These are phyloP conservation scores for Eulithis prunata DNA, from an alignment of 2,888 invertebrate species.

Conservation along the genomic window DNA sequence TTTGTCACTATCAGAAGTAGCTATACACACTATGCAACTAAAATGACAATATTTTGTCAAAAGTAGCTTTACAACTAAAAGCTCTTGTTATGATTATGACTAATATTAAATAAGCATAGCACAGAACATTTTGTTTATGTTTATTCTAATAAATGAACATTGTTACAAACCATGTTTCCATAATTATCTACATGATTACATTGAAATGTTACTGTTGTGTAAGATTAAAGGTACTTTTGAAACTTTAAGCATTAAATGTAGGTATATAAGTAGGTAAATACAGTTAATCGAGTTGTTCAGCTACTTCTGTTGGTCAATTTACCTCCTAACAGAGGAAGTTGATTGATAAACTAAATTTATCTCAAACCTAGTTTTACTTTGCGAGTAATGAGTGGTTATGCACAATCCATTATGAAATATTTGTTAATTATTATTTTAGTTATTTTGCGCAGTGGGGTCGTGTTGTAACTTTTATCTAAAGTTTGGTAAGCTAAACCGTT, in stretches of 20 bases:
- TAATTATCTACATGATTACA: too few relatives aligned
- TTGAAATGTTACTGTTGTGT: too few relatives aligned
- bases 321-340: slow-evolving; percentile 6
- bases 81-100: too few relatives aligned
- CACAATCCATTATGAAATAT: neutral
- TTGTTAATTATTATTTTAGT: neutral
- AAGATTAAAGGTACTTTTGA: too few relatives aligned
- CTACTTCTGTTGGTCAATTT: slow-evolving; percentile 6
- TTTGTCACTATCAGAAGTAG: neutral
- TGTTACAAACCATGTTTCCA: too few relatives aligned
- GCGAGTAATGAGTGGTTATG: too few relatives aligned
- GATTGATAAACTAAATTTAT: slow-evolving; percentile 12
- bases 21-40: neutral
- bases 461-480: neutral
- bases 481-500: neutral
- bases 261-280: too few relatives aligned
- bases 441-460: neutral
- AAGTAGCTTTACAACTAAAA: slow-evolving; percentile 2
- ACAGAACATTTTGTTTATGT: too few relatives aligned
- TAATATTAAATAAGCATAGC: too few relatives aligned
- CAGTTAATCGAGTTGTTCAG: slow-evolving; percentile 4
- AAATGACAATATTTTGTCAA: neutral
- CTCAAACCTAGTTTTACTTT: slow-evolving; percentile 8
- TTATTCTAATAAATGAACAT: too few relatives aligned
- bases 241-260: too few relatives aligned